phyloP scores from a whole-genome alignment of 2,113 vertebrate species.

The Sardina pilchardus region DNA sequence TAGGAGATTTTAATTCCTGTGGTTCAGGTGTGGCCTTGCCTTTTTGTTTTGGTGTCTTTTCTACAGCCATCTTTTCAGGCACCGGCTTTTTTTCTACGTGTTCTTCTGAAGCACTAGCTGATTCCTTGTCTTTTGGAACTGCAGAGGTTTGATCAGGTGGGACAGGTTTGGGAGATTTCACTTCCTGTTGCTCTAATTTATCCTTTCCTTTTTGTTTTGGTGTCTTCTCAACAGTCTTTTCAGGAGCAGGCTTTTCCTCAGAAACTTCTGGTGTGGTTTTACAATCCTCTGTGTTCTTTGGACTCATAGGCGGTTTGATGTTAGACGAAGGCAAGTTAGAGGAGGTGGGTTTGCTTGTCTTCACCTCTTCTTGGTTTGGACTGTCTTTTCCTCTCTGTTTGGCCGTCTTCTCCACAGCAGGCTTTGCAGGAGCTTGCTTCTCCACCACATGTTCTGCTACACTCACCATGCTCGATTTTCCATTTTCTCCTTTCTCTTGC shows the following conservation, averaged over 20 bases:
- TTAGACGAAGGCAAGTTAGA: slow-evolving; percentile 7
- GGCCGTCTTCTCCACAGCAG: background rate
- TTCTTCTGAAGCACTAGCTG: background rate
- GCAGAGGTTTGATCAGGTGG: background rate
- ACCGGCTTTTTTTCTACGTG: background rate
- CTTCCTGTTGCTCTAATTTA: background rate
- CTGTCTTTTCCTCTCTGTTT: background rate
- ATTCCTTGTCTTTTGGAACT: background rate
- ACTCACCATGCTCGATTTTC: background rate
- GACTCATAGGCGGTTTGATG: background rate
- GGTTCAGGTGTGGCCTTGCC: background rate
- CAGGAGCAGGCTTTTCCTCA: background rate
- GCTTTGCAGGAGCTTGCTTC: background rate
- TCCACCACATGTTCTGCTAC: background rate
- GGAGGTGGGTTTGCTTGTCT: background rate
- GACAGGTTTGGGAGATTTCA: background rate
- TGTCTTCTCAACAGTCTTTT: slow-evolving; percentile 13
- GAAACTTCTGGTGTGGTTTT: background rate
- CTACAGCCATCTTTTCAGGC: background rate
- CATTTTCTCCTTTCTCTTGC: background rate
- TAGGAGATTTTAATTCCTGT: background rate
- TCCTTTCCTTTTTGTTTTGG: slow-evolving; percentile 12
- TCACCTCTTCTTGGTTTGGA: background rate
- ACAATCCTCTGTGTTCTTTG: background rate
- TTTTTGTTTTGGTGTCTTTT: background rate